These are phyloP conservation scores for Heliconius congener DNA, from an alignment of 1,140 invertebrate species.

Conservation along the genomic window DNA sequence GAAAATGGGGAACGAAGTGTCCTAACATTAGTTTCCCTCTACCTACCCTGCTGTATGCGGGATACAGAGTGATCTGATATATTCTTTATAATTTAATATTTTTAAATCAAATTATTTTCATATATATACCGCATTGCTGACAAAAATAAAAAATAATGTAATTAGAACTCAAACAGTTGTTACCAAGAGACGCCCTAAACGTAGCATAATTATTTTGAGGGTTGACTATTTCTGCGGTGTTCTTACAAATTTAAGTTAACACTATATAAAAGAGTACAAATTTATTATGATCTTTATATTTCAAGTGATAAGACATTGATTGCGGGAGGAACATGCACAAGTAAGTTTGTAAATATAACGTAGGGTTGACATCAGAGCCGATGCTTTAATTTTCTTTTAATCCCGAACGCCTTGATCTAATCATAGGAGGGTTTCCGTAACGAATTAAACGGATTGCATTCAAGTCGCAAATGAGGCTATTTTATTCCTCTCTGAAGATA, in stretches of 20 bases:
- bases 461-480: constrained; percentile 76
- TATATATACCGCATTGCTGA: background rate
- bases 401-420: constrained; percentile 74
- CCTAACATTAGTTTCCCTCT: no score
- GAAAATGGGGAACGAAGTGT: no score
- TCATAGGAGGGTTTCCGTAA: constrained; percentile 72
- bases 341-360: constrained; percentile 28
- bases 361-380: constrained; percentile 60
- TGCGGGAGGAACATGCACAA: background rate
- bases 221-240: constrained; percentile 58
- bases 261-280: background rate
- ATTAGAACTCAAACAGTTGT: constrained; percentile 72
- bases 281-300: constrained; percentile 40
- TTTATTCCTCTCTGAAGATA: constrained; percentile 71
- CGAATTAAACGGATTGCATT: constrained; percentile 78
- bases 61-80: no score
- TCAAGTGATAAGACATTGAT: constrained; percentile 31
- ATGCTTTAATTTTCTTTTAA: constrained; percentile 81
- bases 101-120: background rate
- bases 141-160: constrained; percentile 47
- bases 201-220: constrained; percentile 69
- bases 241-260: constrained; percentile 38
- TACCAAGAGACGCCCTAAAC: constrained; percentile 73
- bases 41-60: no score
- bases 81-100: no score